These are phyloP conservation scores for Caenorhabditis brenneri DNA, from an alignment of 1,140 invertebrate genomes.

Conservation along the genomic window DNA sequence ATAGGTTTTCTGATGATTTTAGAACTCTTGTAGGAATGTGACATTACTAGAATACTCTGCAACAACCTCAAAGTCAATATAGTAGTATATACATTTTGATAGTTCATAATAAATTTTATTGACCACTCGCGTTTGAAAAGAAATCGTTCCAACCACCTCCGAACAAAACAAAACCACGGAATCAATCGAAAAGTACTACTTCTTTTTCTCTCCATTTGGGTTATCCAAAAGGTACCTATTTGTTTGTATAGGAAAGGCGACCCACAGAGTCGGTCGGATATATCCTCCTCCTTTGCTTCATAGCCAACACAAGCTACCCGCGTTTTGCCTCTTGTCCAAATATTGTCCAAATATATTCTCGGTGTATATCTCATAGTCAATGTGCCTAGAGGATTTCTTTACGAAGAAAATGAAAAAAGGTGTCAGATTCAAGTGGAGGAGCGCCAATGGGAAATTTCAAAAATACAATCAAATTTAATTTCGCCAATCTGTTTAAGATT, in stretches of 20 bases:
- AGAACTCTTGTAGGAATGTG: too few species aligned
- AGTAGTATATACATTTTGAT: too few species aligned
- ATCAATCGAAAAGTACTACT: constrained; percentile 1
- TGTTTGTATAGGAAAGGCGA: constrained; percentile 16
- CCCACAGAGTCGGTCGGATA: not conserved
- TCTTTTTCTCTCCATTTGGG: not conserved
- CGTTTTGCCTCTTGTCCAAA: not conserved
- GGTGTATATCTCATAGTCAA: not conserved
- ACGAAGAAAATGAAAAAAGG: not conserved
- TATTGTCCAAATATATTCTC: constrained; percentile 7
- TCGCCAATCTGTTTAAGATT: too few species aligned
- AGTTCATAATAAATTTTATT: too few species aligned
- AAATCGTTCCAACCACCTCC: too few species aligned
- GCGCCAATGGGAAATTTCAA: too few species aligned
- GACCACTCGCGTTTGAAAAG: too few species aligned
- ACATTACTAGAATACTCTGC: too few species aligned
- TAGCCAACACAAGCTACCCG: not conserved
- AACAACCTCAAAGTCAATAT: too few species aligned
- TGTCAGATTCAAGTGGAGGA: constrained; percentile 6
- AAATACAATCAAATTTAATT: too few species aligned
- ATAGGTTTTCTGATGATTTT: too few species aligned
- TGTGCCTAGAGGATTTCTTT: not conserved
- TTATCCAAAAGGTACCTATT: not conserved
- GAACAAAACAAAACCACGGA: not conserved
- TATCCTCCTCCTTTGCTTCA: not conserved